These are phyloP conservation scores for Synodontis membranacea DNA, from an alignment of 2,113 vertebrate genomes.

Conservation along the genomic window DNA sequence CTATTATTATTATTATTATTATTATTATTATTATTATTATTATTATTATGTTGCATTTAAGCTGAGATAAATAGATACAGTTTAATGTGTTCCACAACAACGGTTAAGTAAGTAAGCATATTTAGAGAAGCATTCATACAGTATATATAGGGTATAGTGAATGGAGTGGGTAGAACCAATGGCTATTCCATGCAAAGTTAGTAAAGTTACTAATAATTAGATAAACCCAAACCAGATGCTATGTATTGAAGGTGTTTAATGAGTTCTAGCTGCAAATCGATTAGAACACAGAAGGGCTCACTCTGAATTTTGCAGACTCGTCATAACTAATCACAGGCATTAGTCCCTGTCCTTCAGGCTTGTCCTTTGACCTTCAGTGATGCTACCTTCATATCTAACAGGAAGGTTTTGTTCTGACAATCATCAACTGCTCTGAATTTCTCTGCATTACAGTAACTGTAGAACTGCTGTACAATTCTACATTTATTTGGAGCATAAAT, in stretches of 20 bases:
- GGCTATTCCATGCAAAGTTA: neutral
- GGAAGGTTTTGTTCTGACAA: neutral
- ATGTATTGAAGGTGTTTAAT: neutral
- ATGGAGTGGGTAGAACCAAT: neutral
- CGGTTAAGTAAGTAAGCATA: neutral
- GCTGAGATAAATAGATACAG: neutral
- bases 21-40: neutral
- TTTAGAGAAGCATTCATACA: neutral
- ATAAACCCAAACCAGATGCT: neutral
- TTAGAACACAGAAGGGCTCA: neutral
- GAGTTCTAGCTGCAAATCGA: neutral
- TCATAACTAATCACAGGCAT: neutral
- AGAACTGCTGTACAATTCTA: neutral
- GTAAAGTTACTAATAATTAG: neutral
- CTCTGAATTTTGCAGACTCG: neutral
- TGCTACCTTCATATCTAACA: neutral
- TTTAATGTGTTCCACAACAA: neutral
- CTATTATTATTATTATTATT: neutral
- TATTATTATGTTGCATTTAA: neutral
- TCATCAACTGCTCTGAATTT: neutral
- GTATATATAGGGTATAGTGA: neutral
- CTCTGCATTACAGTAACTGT: neutral
- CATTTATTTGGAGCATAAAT: neutral
- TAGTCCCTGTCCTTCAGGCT: neutral
- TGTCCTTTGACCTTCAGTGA: constrained; percentile 1